phyloP scores from a whole-genome alignment of 2,113 vertebrate species.

The Opisthocomus hoazin region DNA sequence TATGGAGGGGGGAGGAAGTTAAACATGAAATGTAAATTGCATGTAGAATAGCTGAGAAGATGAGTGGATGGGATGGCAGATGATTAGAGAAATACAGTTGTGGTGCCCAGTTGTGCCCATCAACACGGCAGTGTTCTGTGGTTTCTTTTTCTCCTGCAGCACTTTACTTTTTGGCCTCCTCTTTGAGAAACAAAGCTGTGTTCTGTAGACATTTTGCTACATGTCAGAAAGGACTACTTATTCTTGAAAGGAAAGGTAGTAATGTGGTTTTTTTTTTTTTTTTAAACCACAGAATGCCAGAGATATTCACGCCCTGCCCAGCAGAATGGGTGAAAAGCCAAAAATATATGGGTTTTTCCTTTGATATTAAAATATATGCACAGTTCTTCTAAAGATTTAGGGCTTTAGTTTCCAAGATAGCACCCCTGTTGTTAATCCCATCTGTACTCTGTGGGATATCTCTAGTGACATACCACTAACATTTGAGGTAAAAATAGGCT shows the following conservation, averaged over 20 bases:
- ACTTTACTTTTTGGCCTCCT: background rate
- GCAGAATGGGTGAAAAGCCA: background rate
- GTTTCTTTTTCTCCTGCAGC: background rate
- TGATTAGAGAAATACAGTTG: background rate
- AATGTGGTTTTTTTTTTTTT: background rate
- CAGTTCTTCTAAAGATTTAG: background rate
- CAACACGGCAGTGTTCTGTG: background rate
- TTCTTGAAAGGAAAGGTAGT: background rate
- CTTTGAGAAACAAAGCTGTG: background rate
- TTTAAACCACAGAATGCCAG: background rate
- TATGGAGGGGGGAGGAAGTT: background rate
- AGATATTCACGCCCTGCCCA: background rate
- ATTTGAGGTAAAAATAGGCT: slow-evolving; percentile 40
- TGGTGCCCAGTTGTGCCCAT: background rate
- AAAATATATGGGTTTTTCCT: background rate
- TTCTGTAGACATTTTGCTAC: background rate
- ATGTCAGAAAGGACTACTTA: background rate
- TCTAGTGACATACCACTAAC: slow-evolving; percentile 2
- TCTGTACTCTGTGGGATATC: slow-evolving; percentile 27
- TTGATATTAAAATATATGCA: slow-evolving; percentile 16
- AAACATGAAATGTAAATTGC: background rate
- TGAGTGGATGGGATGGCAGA: background rate
- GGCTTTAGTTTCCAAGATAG: slow-evolving; percentile 12
- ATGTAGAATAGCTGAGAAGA: background rate
- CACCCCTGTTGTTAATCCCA: slow-evolving; percentile 29